Evolutionary conservation across 2,888 invertebrate species (phyloP), one percentile per base, ranked within the genome.

Genomic region (Brassicogethes aeneus): DNA sequence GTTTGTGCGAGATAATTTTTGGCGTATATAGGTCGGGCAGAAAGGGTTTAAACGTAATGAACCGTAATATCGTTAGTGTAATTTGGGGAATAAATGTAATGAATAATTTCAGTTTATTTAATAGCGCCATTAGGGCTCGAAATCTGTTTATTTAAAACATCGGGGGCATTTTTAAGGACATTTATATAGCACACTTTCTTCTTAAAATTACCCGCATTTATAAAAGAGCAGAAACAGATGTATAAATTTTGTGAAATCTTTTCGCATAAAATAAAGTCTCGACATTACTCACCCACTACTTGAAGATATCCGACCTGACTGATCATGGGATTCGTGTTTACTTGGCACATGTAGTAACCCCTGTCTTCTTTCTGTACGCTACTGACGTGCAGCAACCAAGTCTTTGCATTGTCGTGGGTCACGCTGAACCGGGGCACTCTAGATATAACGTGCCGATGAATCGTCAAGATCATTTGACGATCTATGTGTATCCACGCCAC

Each of bases 401-500:
- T 91, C 74, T 88, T 90, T 48, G 89, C 88, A 67, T 90, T 91
- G 70, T 91, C 89, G 65, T 90, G 87, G 3, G 89, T 85, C 42
- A 93, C 88, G 65, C 86, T 86, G 70, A 91, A 91, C 50, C 92
- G 76, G n/a, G 90, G 85, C 67, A 93, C 83, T 43, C 89, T 77
- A 7, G 90, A 86, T 60, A 93, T 90, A 53, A 93, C 88, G 70
- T 91, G 91, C 16, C 87, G 82, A 70, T 93, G 91, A 63, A 93
- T 88, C 33, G 92, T 91, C 51, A 93, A 74, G 61, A 93, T 85
- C 87, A 92, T 91, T 73, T 92, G 89, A 37, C 91, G 80, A 69
- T 92, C 91, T 62, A 93, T 90, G 71, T 92, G 91, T 59, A 92
- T 85, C 92, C 92, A 93, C 47, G 92, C 92, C 59, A 93, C 90